phyloP scores from a whole-genome alignment of 2,888 invertebrate genomes.

The Schizotus pectinicornis region DNA sequence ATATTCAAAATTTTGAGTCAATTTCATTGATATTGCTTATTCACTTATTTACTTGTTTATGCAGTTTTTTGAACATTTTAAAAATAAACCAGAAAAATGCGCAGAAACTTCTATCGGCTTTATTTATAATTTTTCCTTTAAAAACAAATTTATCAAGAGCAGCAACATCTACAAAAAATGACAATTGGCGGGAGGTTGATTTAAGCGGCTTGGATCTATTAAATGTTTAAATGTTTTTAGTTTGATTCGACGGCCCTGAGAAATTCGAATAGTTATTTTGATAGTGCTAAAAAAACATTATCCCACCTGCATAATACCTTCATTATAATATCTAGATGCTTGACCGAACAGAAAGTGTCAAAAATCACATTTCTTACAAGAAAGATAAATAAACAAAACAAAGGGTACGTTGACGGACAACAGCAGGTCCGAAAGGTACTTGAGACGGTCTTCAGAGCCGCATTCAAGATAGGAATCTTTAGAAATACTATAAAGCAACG shows the following conservation, averaged over 20 bases:
- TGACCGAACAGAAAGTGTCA: slow-evolving; percentile 39
- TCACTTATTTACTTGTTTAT: too few species aligned
- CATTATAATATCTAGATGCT: slow-evolving; percentile 24
- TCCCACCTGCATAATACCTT: slow-evolving; percentile 16
- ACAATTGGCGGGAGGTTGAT: too few species aligned
- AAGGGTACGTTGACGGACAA: slow-evolving; percentile 44
- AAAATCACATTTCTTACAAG: slow-evolving; percentile 45
- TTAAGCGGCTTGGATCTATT: too few species aligned
- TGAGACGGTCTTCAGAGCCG: slow-evolving; percentile 42
- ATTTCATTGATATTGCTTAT: too few species aligned
- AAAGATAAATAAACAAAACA: slow-evolving; percentile 46
- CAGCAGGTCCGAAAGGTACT: slow-evolving; percentile 45
- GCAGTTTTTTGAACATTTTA: too few species aligned
- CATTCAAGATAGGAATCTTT: slow-evolving; percentile 49
- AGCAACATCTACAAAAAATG: too few species aligned
- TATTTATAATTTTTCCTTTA: too few species aligned
- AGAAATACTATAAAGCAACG: slow-evolving; percentile 29
- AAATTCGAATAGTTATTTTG: slow-evolving; percentile 21
- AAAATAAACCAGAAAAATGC: too few species aligned
- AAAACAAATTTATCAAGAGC: too few species aligned
- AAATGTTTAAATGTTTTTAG: too few species aligned
- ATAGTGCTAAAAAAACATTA: slow-evolving; percentile 24
- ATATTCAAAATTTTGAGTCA: too few species aligned
- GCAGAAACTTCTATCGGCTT: too few species aligned
- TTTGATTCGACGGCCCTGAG: slow-evolving; percentile 6